phyloP scores from a whole-genome alignment of 2,888 invertebrate genomes.

The Pomacea canaliculata region DNA sequence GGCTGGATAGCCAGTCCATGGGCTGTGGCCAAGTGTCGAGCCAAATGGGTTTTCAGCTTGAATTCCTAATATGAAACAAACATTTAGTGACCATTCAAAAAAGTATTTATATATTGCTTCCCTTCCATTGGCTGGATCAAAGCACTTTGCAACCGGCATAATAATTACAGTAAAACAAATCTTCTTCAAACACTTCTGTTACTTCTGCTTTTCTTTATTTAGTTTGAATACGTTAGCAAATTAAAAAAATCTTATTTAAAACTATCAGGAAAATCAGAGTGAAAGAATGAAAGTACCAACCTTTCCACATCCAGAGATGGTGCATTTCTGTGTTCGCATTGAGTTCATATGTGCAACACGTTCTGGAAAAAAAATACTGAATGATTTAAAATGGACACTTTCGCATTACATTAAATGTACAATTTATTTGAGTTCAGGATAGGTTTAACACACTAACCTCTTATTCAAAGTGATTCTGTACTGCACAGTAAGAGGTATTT shows the following conservation, averaged over 20 bases:
- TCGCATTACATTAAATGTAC: neutral
- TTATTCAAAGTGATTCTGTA: neutral
- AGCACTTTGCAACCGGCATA: no score
- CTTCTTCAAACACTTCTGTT: no score
- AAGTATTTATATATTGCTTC: neutral
- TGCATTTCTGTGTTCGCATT: slow-evolving; percentile 88
- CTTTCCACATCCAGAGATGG: slow-evolving; percentile 91
- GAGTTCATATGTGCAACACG: slow-evolving; percentile 74
- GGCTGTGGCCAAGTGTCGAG: slow-evolving; percentile 92
- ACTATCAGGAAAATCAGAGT: no score
- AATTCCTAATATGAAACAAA: slow-evolving; percentile 77
- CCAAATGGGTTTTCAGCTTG: slow-evolving; percentile 93
- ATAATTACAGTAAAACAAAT: no score
- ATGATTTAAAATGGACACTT: neutral
- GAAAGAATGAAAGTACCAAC: slow-evolving; percentile 54
- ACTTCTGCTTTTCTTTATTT: no score
- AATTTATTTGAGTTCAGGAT: neutral
- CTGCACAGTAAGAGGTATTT: no score
- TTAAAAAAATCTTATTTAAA: no score
- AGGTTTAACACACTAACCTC: neutral
- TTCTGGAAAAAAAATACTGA: slow-evolving; percentile 64
- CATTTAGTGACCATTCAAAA: neutral
- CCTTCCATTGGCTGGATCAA: no score
- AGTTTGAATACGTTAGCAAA: no score
- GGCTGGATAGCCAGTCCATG: slow-evolving; percentile 83